A percentile compares a stretch with the other conserved stretches of the same genome.
Conservation (phyloP, 1,140 invertebrate species). For the Drosophila varians region DNA sequence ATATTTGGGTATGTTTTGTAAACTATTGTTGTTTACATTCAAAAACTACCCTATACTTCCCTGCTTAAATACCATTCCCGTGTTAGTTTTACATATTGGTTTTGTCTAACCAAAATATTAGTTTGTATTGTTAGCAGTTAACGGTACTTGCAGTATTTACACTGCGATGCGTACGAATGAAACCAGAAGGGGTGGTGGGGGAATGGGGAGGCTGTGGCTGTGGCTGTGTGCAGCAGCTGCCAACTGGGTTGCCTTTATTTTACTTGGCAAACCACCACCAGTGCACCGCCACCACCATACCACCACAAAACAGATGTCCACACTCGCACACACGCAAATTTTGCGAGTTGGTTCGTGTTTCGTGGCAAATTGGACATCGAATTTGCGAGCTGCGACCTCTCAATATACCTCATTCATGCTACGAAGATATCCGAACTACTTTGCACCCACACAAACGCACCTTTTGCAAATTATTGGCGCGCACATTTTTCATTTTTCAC, state of each 20-base stretch:
- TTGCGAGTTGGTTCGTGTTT: slow-evolving; percentile 36
- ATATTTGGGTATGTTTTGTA: no score
- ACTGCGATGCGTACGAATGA: not conserved
- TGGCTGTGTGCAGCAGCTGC: slow-evolving; percentile 57
- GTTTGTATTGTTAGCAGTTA: slow-evolving; percentile 37
- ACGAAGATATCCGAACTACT: slow-evolving; percentile 17
- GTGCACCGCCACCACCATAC: slow-evolving; percentile 26
- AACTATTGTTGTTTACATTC: not conserved
- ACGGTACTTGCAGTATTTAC: slow-evolving; percentile 10
- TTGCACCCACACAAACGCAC: slow-evolving; percentile 10
- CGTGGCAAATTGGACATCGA: slow-evolving; percentile 53
- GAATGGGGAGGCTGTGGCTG: slow-evolving; percentile 38
- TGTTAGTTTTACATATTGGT: slow-evolving; percentile 13
- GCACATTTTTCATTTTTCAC: slow-evolving; percentile 77
- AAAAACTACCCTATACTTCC: not conserved
- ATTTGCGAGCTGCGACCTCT: slow-evolving; percentile 32
- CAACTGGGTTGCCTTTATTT: slow-evolving; percentile 40
- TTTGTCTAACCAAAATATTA: slow-evolving; percentile 39
- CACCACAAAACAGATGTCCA: slow-evolving; percentile 27
- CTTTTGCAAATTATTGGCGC: slow-evolving; percentile 60
- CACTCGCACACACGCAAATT: slow-evolving; percentile 16
- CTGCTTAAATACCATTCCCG: not conserved
- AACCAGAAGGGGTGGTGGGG: not conserved
- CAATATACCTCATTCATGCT: slow-evolving; percentile 47
- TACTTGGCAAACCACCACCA: slow-evolving; percentile 40